Evolutionary conservation across 2,888 invertebrate species (phyloP), one percentile per base, ranked within the genome.

Genomic region (Papilio protenor): DNA sequence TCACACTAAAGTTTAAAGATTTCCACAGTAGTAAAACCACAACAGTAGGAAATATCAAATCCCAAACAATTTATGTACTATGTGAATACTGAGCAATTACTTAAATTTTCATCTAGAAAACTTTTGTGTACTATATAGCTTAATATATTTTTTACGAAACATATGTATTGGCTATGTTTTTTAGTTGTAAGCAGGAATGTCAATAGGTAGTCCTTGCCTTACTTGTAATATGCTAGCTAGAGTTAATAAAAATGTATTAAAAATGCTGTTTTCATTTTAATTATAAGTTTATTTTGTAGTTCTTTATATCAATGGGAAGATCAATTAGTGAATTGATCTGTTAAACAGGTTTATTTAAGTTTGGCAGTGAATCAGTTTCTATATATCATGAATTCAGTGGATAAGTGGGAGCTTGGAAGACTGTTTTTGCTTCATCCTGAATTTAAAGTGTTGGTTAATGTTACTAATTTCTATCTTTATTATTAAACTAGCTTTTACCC

Each of bases 171-270:
- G 23, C 27, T 14, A 16, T 61, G 10, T 59, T 12, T 59, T 55
- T 40, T 69, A 55, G 33, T 49, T 14, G 55, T 75, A 74, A 74
- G 47, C 47, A 45, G 47, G 61, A 49, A n/a, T 52, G 75, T 66
- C 49, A 49, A 40, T 66, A 75, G 52, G 52, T 52, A 21, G 45
- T 45, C 21, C 66, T 69, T 69, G 45, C 21, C 45, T 69, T 33
- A 52, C 64, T 47, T 74, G 21, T 66, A 52, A 52, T 27, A 33
- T 40, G 52, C 66, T 55, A 66, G 66, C 75, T 66, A 75, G 75
- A 55, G 52, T 52, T 75, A 75, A 61, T 74, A 66, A 75, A 75
- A 66, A 33, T 18, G 21, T 8, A 52, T 64, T 23, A 61, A 11
- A 49, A 71, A 59, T 10, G 14, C 16, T 45, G 1, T 45, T 73